These are phyloP conservation scores for Platygyra sinensis DNA, from an alignment of 64 coral and sea anemone species.

Conservation along the genomic window DNA sequence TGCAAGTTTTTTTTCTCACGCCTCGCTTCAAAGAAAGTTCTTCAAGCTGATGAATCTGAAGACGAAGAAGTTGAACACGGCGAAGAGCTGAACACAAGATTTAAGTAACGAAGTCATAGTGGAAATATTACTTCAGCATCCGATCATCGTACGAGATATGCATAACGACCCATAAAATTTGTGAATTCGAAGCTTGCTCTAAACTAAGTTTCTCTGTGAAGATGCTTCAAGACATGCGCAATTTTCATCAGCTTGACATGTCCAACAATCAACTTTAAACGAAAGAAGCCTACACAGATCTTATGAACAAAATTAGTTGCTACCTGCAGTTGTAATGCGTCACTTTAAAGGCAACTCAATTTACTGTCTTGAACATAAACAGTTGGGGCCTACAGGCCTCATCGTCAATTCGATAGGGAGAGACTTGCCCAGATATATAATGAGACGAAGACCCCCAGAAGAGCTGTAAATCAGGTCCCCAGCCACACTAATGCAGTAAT, in stretches of 20 bases:
- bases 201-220: conserved; percentile 32
- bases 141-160: conserved; percentile 36
- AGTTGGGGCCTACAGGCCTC: too few relatives aligned
- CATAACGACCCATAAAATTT: conserved; percentile 52
- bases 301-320: background rate
- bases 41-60: background rate
- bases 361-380: too few relatives aligned
- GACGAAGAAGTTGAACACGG: background rate
- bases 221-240: conserved; percentile 30
- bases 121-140: conserved; percentile 15
- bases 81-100: background rate
- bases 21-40: background rate
- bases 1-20: conserved; percentile 40
- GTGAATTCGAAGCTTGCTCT: conserved; percentile 9
- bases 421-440: too few relatives aligned
- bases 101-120: conserved; percentile 20
- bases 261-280: background rate
- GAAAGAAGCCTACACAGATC: conserved; percentile 22
- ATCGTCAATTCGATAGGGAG: too few relatives aligned
- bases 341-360: background rate
- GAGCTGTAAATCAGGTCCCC: too few relatives aligned
- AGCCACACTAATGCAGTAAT: too few relatives aligned
- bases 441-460: too few relatives aligned
- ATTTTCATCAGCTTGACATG: conserved; percentile 22
- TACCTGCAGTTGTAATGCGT: background rate